Conservation (phyloP, 2,797 vertebrate species). For the Acipenser oxyrinchus region DNA sequence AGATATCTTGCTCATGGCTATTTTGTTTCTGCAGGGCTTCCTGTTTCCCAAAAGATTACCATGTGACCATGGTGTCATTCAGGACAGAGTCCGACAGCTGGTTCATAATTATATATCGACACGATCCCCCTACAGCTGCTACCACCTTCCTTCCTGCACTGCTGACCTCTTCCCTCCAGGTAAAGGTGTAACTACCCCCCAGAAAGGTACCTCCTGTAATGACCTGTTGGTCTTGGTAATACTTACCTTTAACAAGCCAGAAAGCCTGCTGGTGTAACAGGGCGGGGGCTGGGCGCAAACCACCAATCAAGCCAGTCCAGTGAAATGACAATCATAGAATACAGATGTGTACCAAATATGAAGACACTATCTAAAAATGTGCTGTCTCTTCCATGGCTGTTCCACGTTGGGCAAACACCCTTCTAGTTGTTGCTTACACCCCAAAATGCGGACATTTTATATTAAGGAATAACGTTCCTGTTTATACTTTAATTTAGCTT, state of each 20-base stretch:
- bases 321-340: too few species aligned
- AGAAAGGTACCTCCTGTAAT: constrained; percentile 26
- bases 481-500: too few species aligned
- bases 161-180: constrained; percentile 48
- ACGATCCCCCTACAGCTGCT: constrained; percentile 6
- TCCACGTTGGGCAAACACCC: too few species aligned
- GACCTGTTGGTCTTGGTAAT: not conserved
- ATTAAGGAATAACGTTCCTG: too few species aligned
- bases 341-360: too few species aligned
- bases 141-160: constrained; percentile 14
- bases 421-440: too few species aligned
- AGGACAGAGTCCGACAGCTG: not conserved
- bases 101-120: not conserved
- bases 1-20: constrained; percentile 8
- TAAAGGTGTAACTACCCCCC: constrained; percentile 41
- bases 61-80: constrained; percentile 26
- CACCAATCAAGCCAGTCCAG: too few species aligned
- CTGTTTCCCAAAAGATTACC: constrained; percentile 49
- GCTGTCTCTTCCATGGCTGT: too few species aligned
- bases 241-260: not conserved
- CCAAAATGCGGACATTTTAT: too few species aligned
- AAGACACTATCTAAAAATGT: too few species aligned
- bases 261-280: too few species aligned
- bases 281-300: too few species aligned
- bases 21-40: constrained; percentile 48